A percentile compares a stretch with the other conserved stretches of the same genome.
Evolutionary conservation across 2,113 vertebrate species (phyloP).

Genomic region (Dunckerocampus dactyliophorus): DNA sequence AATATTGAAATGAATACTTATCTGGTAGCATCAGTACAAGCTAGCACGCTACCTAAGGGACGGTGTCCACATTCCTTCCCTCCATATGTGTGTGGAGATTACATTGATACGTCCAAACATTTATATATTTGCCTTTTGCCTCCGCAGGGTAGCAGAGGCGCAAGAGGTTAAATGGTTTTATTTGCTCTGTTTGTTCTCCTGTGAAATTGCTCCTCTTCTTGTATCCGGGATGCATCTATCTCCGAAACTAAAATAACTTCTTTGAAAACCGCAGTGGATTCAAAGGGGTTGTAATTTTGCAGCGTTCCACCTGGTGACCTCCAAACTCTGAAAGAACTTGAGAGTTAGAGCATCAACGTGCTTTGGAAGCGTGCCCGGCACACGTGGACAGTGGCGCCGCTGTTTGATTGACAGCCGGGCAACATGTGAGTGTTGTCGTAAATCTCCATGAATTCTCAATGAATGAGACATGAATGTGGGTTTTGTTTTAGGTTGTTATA

Average conservation of each 20-base stretch:
- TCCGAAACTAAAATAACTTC: conserved; percentile 1
- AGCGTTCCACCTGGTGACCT: neutral
- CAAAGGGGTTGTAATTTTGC: neutral
- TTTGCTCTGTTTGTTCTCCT: conserved; percentile 48
- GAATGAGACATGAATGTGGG: conserved; percentile 35
- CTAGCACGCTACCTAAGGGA: too few species aligned
- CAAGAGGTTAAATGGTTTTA: conserved; percentile 56
- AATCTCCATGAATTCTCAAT: conserved; percentile 16
- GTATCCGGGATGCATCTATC: conserved; percentile 27
- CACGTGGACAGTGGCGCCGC: conserved; percentile 41
- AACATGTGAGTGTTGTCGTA: conserved; percentile 22
- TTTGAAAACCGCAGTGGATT: neutral
- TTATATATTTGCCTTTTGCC: conserved; percentile 41
- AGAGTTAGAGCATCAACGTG: conserved; percentile 2
- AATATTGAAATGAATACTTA: too few species aligned
- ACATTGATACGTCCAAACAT: conserved; percentile 17
- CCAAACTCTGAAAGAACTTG: neutral
- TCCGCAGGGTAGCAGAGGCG: conserved; percentile 28
- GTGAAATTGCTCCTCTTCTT: conserved; percentile 22
- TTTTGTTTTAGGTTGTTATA: conserved; percentile 39
- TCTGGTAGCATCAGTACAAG: too few species aligned
- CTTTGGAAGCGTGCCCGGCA: conserved; percentile 9
- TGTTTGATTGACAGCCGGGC: conserved; percentile 33
- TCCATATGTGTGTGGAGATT: conserved; percentile 6
- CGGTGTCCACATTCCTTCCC: too few species aligned